These are phyloP conservation scores for Coptotermes formosanus DNA, from an alignment of 1,140 invertebrate species.

Conservation along the genomic window DNA sequence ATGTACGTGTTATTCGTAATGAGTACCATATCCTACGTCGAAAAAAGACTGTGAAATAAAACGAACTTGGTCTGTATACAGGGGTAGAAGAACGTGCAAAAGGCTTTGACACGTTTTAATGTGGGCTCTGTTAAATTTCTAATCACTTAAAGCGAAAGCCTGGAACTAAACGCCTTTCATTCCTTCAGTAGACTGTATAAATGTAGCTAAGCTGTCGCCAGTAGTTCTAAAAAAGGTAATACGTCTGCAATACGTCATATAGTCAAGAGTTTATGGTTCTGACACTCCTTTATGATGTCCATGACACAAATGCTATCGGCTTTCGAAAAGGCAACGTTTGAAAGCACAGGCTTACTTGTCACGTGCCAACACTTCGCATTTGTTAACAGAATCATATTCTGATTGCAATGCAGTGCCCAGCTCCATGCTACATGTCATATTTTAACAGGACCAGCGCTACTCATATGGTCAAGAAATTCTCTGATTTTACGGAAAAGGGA, in stretches of 20 bases:
- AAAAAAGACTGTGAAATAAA: background rate
- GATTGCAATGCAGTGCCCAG: too few relatives aligned
- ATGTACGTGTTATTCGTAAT: too few relatives aligned
- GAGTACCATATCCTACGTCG: too few relatives aligned
- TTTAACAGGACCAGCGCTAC: too few relatives aligned
- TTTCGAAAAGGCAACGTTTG: background rate
- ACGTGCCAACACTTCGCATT: background rate
- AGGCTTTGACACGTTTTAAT: background rate
- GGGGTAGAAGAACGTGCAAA: background rate
- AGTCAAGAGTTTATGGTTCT: background rate
- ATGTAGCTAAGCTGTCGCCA: background rate
- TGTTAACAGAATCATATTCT: too few relatives aligned
- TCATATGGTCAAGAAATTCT: too few relatives aligned
- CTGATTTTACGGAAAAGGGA: too few relatives aligned
- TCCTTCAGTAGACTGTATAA: background rate
- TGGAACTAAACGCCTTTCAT: background rate
- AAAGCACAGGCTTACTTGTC: background rate
- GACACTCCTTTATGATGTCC: background rate
- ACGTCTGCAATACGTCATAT: background rate
- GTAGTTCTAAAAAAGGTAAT: background rate
- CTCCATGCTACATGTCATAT: too few relatives aligned
- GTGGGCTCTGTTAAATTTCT: background rate
- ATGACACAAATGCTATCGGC: background rate
- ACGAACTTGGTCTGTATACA: background rate
- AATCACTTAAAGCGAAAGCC: background rate